phyloP scores from a whole-genome alignment of 2,888 invertebrate species.

The Acronicta psi region DNA sequence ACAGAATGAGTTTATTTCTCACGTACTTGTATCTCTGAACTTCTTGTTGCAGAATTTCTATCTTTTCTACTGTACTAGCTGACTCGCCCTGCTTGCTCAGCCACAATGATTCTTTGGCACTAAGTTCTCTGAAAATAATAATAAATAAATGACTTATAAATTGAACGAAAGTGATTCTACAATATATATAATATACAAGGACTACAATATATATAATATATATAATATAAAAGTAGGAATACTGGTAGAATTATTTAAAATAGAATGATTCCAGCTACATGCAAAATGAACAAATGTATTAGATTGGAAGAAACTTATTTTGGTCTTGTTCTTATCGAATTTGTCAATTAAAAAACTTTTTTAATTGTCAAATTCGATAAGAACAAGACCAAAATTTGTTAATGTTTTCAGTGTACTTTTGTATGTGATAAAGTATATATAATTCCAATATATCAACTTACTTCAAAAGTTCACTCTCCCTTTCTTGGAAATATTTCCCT shows the following conservation, averaged over 20 bases:
- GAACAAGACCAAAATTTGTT: no score
- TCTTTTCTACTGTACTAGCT: conserved; percentile 93
- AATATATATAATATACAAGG: no score
- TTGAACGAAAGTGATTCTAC: background rate
- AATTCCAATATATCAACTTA: conserved; percentile 76
- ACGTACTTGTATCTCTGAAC: conserved; percentile 93
- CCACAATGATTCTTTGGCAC: conserved; percentile 93
- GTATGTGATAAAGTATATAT: background rate
- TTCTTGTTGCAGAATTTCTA: conserved; percentile 93
- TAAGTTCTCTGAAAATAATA: conserved; percentile 91
- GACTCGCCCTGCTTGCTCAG: conserved; percentile 95
- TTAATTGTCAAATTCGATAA: no score
- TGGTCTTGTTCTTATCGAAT: no score
- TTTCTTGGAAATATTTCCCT: conserved; percentile 96
- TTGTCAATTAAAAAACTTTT: no score
- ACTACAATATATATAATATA: no score
- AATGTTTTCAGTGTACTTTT: no score
- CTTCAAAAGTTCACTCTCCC: conserved; percentile 96
- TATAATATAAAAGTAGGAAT: no score
- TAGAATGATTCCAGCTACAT: no score
- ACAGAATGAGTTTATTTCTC: background rate
- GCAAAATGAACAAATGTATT: no score
- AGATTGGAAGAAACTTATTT: no score
- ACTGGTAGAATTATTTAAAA: no score
- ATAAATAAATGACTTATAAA: conserved; percentile 13